Conservation (phyloP, 2,888 invertebrate species). For the Drosophila monieri region DNA sequence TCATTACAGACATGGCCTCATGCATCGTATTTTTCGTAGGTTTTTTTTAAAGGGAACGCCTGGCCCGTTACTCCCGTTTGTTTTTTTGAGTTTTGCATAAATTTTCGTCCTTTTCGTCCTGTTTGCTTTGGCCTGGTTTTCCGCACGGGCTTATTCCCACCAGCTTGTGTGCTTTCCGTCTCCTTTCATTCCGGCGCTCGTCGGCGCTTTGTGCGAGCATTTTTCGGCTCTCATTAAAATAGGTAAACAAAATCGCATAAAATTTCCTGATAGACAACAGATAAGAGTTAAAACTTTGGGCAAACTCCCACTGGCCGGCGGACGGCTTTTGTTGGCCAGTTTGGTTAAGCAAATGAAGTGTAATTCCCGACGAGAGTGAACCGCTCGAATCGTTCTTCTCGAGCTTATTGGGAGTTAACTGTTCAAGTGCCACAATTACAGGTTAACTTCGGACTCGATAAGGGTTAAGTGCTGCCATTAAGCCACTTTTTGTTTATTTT, state of each 20-base stretch:
- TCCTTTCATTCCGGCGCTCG: conserved; percentile 22
- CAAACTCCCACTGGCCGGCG: conserved; percentile 50
- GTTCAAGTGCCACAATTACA: conserved; percentile 54
- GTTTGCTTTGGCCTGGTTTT: conserved; percentile 81
- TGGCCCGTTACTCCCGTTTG: conserved; percentile 52
- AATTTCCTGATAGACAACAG: conserved; percentile 79
- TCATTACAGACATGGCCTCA: conserved; percentile 51
- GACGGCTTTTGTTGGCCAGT: conserved; percentile 43
- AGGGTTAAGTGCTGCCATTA: conserved; percentile 40
- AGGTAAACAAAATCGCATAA: conserved; percentile 78
- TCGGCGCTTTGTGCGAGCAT: conserved; percentile 48
- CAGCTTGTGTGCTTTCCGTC: conserved; percentile 37
- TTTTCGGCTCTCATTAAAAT: conserved; percentile 76
- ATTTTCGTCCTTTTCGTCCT: conserved; percentile 70
- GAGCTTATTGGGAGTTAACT: conserved; percentile 49
- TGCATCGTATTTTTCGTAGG: conserved; percentile 51
- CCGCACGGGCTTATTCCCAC: conserved; percentile 47
- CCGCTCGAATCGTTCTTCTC: background rate
- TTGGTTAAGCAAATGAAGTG: conserved; percentile 66
- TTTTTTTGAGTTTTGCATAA: conserved; percentile 75
- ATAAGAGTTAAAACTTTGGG: conserved; percentile 74
- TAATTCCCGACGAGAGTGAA: conserved; percentile 48
- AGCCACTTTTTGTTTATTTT: conserved; percentile 17
- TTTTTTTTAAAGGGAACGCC: conserved; percentile 8
- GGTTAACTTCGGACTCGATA: conserved; percentile 25